These are phyloP conservation scores for Pardalotus punctatus DNA, from an alignment of 2,113 vertebrate species.

Conservation along the genomic window DNA sequence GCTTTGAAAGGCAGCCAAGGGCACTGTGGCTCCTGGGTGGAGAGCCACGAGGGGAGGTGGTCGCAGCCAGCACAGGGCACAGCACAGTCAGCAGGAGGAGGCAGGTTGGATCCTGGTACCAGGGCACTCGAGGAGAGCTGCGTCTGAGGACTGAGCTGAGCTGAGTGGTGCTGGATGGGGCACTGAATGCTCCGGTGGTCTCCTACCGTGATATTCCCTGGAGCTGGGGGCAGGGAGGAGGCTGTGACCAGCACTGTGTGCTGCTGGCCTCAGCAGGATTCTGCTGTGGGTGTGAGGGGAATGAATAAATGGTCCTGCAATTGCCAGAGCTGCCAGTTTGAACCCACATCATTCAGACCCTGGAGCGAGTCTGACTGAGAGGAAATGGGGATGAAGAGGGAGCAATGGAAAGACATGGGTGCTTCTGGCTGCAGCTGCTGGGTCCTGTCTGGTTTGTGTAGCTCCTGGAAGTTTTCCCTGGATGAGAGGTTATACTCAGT, in stretches of 20 bases:
- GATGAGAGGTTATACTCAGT: not conserved
- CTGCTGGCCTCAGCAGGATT: constrained; percentile 28
- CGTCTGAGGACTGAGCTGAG: not conserved
- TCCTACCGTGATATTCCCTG: fast-evolving
- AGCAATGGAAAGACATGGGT: not conserved
- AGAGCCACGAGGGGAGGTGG: not conserved
- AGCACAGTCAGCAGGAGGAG: not conserved
- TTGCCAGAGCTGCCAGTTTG: not conserved
- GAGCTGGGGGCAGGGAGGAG: not conserved
- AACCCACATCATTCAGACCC: not conserved
- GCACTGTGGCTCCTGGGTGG: not conserved
- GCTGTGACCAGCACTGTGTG: not conserved
- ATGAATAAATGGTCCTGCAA: constrained; percentile 20
- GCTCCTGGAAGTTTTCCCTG: not conserved
- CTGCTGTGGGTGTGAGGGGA: not conserved
- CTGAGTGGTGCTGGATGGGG: not conserved
- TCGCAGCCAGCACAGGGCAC: not conserved
- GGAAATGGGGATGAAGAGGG: not conserved
- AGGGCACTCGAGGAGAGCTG: not conserved
- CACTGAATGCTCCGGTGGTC: not conserved
- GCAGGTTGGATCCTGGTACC: not conserved
- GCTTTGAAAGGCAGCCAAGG: not conserved
- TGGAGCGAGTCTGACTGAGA: not conserved
- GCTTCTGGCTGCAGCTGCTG: not conserved
- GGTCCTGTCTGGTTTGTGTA: not conserved